Base-by-base conservation (phyloP, 1,140 invertebrate species). In the Formica exsecta region DNA sequence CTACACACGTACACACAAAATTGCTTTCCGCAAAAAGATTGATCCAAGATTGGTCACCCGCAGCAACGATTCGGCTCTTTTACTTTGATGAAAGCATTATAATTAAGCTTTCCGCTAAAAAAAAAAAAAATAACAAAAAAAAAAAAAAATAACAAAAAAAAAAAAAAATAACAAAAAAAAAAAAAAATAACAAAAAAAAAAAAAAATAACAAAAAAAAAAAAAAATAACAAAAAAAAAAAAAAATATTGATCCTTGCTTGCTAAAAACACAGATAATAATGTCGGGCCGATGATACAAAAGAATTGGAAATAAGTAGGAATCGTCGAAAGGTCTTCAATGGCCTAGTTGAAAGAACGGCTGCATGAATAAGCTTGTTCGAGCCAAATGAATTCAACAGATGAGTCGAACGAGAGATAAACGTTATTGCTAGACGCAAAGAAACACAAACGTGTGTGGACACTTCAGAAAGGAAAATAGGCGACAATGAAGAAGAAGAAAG, bases 251-350 rank as follows among this genome's bases (percentile, higher is more conserved):
- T 80, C 61, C 41, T 66, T 77, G 59, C 79, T 68, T 80, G 85
- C 79, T 84, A 73, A 74, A 80, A 75, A 79, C 48, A 74, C 54
- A 70, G 61, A 36, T 38, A 22, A 19, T 36, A 22, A 29, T 41
- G 5, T 51, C 44, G 25, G 38, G 9, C 8, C 22, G 32, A 76
- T n/a, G 41, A 51, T 22, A n/a, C 1, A 6, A 85, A 71, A 32
- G 36, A 65, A 25, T 61, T 64, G 75, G 64, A 41, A 75, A 77
- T 66, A 81, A 64, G 71, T 22, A 62, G 74, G 76, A 79, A 83
- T 87, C 80, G 87, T 48, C 86, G 59, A 74, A 62, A 66, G 76
- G 61, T 87, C 86, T 80, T 89, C 59, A 89, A 73, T 41, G 36
- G 7, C 32, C 22, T 0, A 16, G 51, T 25, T 9, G 29, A 64